phyloP scores from a whole-genome alignment of 2,888 invertebrate genomes.

The Peribatodes rhomboidaria region DNA sequence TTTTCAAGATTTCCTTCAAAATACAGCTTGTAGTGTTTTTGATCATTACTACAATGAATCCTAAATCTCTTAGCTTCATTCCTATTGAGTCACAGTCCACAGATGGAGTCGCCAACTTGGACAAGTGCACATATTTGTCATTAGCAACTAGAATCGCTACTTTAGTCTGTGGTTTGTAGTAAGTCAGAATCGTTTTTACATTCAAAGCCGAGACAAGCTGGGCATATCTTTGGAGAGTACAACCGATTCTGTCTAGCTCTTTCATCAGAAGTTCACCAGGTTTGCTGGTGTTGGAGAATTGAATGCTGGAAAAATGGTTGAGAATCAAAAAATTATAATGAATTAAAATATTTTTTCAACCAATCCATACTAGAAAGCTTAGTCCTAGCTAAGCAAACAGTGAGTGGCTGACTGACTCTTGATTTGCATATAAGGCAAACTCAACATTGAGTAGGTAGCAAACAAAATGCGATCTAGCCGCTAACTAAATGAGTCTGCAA shows the following conservation, averaged over 20 bases:
- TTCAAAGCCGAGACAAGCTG: slow-evolving; percentile 56
- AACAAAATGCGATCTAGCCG: too few species aligned
- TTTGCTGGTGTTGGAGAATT: slow-evolving; percentile 57
- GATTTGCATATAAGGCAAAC: too few species aligned
- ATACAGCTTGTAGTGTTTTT: slow-evolving; percentile 64
- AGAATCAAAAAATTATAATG: too few species aligned
- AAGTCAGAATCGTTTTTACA: slow-evolving; percentile 63
- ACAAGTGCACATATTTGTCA: slow-evolving; percentile 71
- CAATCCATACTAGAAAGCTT: too few species aligned
- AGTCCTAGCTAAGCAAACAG: too few species aligned
- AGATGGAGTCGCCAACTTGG: slow-evolving; percentile 75
- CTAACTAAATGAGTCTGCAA: too few species aligned
- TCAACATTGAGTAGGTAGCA: too few species aligned
- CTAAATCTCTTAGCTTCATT: slow-evolving; percentile 66
- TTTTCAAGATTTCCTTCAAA: slow-evolving; percentile 62
- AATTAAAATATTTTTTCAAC: too few species aligned
- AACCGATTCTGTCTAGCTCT: slow-evolving; percentile 68
- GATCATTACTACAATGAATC: slow-evolving; percentile 71
- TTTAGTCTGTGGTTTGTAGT: slow-evolving; percentile 72
- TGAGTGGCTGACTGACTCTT: too few species aligned
- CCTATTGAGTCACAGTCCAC: slow-evolving; percentile 76
- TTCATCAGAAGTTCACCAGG: slow-evolving; percentile 75
- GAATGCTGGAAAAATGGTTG: slow-evolving; percentile 55
- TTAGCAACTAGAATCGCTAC: slow-evolving; percentile 80
- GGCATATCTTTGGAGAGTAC: slow-evolving; percentile 60